These are phyloP conservation scores for Psilopsiagon aurifrons DNA, from an alignment of 2,113 vertebrate species.

Conservation along the genomic window DNA sequence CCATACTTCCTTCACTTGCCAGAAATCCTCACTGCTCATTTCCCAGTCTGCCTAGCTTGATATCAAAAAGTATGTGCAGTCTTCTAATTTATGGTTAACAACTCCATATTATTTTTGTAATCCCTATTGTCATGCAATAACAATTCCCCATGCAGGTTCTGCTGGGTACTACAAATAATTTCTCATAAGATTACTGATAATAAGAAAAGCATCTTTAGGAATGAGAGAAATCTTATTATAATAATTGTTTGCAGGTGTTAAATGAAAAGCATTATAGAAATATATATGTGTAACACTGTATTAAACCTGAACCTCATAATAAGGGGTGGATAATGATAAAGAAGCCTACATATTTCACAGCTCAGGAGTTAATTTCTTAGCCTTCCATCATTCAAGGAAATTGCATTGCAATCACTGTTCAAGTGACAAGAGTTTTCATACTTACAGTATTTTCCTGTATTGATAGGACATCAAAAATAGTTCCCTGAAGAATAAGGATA, in stretches of 20 bases:
- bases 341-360: not conserved
- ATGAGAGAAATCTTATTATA: not conserved
- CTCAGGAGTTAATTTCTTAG: constrained; percentile 35
- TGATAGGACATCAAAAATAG: constrained; percentile 22
- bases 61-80: not conserved
- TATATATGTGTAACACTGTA: not conserved
- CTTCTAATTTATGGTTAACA: constrained; percentile 13
- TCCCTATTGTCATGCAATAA: not conserved
- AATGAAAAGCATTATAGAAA: constrained; percentile 9
- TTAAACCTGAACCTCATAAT: constrained; percentile 8
- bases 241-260: constrained; percentile 51
- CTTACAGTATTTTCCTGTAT: constrained; percentile 37
- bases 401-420: constrained; percentile 34
- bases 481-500: constrained; percentile 28
- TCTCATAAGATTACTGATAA: not conserved
- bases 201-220: not conserved
- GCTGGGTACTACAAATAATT: not conserved
- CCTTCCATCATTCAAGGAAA: constrained; percentile 20
- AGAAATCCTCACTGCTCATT: not conserved
- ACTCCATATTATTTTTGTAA: not conserved
- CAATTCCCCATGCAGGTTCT: not conserved
- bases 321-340: constrained; percentile 3
- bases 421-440: constrained; percentile 45
- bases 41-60: not conserved
- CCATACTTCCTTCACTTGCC: not conserved